Conservation (phyloP, 2,113 vertebrate genomes). For the Shinisaurus crocodilurus region DNA sequence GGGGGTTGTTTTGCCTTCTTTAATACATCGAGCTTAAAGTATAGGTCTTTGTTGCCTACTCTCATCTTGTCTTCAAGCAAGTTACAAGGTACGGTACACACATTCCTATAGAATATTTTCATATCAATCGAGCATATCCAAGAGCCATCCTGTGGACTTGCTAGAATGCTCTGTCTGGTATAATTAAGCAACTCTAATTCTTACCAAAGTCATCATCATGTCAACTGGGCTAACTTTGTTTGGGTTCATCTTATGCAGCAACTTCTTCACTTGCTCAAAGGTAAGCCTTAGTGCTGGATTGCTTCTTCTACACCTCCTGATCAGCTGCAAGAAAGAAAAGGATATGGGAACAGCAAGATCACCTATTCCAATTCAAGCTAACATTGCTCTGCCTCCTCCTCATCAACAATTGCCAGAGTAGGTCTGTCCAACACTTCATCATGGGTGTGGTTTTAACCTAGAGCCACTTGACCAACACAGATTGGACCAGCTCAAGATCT, state of each 20-base stretch:
- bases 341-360: neutral
- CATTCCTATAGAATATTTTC: neutral
- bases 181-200: slow-evolving; percentile 12
- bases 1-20: neutral
- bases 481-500: slow-evolving; percentile 8
- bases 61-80: neutral
- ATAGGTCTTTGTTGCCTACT: neutral
- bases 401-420: neutral
- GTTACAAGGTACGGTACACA: neutral
- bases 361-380: slow-evolving; percentile 12
- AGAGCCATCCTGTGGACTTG: neutral
- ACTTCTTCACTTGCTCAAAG: slow-evolving; percentile 87
- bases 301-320: slow-evolving; percentile 80
- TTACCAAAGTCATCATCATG: slow-evolving; percentile 90
- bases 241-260: slow-evolving; percentile 85
- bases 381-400: neutral
- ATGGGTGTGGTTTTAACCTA: neutral
- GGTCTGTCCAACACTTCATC: neutral
- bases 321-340: slow-evolving; percentile 74
- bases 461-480: neutral
- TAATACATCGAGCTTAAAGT: neutral
- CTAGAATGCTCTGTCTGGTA: neutral
- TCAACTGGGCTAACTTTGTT: slow-evolving; percentile 88
- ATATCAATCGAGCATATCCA: neutral
- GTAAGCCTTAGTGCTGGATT: slow-evolving; percentile 83